Conservation (phyloP, 2,888 invertebrate species). For the Tetragnatha montana region DNA sequence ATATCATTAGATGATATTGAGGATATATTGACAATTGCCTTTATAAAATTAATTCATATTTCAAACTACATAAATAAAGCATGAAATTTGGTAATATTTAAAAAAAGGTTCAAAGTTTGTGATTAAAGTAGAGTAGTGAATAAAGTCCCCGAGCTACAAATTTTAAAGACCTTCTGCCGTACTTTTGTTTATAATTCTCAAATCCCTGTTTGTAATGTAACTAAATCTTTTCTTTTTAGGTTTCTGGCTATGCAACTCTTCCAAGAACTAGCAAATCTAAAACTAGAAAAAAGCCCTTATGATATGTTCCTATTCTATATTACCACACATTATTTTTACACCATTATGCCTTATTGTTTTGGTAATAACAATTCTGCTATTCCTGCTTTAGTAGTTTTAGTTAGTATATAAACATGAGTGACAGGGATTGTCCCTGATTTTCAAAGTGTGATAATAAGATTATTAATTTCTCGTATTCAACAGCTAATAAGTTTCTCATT, state of each 20-base stretch:
- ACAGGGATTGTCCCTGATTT: constrained; percentile 42
- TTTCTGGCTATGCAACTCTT: constrained; percentile 82
- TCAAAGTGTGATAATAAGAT: constrained; percentile 33
- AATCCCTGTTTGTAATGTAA: background rate
- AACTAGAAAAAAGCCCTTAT: constrained; percentile 78
- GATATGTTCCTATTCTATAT: constrained; percentile 53
- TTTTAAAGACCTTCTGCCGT: too few relatives aligned
- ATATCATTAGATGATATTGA: too few relatives aligned
- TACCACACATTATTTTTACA: constrained; percentile 51
- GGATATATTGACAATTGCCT: too few relatives aligned
- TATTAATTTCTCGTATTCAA: constrained; percentile 10
- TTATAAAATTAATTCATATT: too few relatives aligned
- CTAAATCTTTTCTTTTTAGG: constrained; percentile 81
- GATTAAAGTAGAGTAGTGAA: too few relatives aligned
- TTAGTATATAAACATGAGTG: constrained; percentile 10
- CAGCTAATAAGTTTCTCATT: constrained; percentile 22
- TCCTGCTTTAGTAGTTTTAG: constrained; percentile 58
- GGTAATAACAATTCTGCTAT: constrained; percentile 34
- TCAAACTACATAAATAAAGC: too few relatives aligned
- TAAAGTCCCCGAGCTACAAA: too few relatives aligned
- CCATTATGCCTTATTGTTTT: constrained; percentile 69
- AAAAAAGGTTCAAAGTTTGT: too few relatives aligned
- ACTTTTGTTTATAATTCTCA: too few relatives aligned
- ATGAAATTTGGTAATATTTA: too few relatives aligned
- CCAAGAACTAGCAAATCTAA: constrained; percentile 85